These are phyloP conservation scores for Sphinx pinastri DNA, from an alignment of 2,888 invertebrate genomes.

Conservation along the genomic window DNA sequence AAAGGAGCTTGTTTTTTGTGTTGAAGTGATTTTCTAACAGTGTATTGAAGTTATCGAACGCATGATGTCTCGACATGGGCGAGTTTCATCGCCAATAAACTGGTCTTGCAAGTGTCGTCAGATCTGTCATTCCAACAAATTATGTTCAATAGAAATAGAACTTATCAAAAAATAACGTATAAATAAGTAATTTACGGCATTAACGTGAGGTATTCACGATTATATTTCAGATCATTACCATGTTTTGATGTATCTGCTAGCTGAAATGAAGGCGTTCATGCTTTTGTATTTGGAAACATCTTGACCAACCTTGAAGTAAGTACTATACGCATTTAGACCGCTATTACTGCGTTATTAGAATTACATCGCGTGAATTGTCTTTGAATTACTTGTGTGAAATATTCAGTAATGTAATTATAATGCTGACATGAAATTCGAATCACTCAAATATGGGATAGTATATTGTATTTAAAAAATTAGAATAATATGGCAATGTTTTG, in stretches of 20 bases:
- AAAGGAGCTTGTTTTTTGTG: slow-evolving; percentile 40
- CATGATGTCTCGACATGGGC: slow-evolving; percentile 38
- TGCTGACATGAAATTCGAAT: slow-evolving; percentile 9
- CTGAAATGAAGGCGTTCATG: slow-evolving; percentile 73
- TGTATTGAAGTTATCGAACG: slow-evolving; percentile 39
- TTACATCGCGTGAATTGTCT: not conserved
- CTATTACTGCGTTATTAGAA: slow-evolving; percentile 18
- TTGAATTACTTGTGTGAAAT: not conserved
- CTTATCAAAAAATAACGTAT: slow-evolving; percentile 44
- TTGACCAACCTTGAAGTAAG: slow-evolving; percentile 83
- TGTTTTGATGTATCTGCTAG: slow-evolving; percentile 49
- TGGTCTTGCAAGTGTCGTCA: slow-evolving; percentile 78
- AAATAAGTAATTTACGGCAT: slow-evolving; percentile 32
- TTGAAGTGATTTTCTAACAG: slow-evolving; percentile 36
- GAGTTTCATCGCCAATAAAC: slow-evolving; percentile 68
- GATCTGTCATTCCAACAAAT: slow-evolving; percentile 77
- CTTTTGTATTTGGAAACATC: slow-evolving; percentile 73
- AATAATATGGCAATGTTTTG: slow-evolving; percentile 27
- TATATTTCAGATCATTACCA: slow-evolving; percentile 59
- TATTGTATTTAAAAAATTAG: not conserved
- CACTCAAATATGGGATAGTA: too few species aligned
- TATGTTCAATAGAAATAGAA: slow-evolving; percentile 57
- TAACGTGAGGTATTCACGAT: slow-evolving; percentile 32
- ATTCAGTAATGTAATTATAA: not conserved
- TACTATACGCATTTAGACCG: slow-evolving; percentile 45